Evolutionary conservation across 2,888 invertebrate genomes (phyloP), one percentile per base, ranked within the genome.

Genomic region (Cordilura impudica): DNA sequence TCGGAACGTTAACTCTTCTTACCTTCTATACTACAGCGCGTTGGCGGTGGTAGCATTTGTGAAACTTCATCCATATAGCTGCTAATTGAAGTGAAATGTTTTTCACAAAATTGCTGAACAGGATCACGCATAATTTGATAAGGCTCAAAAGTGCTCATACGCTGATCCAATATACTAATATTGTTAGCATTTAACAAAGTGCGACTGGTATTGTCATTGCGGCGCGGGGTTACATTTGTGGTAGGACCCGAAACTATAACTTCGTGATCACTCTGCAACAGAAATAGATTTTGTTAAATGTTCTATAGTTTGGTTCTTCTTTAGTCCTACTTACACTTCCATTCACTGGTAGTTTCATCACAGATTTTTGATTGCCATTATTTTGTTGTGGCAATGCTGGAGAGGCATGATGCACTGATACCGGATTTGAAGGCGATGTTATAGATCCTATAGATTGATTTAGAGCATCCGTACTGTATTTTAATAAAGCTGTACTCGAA

Each of bases 21-120:
- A 94, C 97, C 96, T 92, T 98, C 97, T 82, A 98, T 97, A 45
- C 96, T 97, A 88, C 97, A 98, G 87, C 97, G 96, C 4, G 96
- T 95, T 0, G 98, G 98, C 47, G 97, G 94, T 12, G 98, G 98
- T 85, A 98, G 92, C 85, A 94, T 92, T 78, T 95, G 91, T 26
- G 95, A 95, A 4, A 97, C 93, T 86, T 95, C 95, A 84, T 95
- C 95, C 94, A 98, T 97, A 86, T 96, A 98, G 18, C 93, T 92
- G 88, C 96, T 96, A 72, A 98, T 98, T 88, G 97, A 97, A 83
- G 95, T 94, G 82, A 97, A 90, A 87, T 98, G 97, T 89, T 98
- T 98, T 89, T 97, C 97, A 90, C 98, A 98, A 90, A 98, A 98
- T 89, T 98, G 97, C 86, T 97, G 97, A 45, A 98, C 96, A 0